Evolutionary conservation across 2,888 invertebrate genomes (phyloP), one percentile per base, ranked within the genome.

Genomic region (Ischnura elegans): DNA sequence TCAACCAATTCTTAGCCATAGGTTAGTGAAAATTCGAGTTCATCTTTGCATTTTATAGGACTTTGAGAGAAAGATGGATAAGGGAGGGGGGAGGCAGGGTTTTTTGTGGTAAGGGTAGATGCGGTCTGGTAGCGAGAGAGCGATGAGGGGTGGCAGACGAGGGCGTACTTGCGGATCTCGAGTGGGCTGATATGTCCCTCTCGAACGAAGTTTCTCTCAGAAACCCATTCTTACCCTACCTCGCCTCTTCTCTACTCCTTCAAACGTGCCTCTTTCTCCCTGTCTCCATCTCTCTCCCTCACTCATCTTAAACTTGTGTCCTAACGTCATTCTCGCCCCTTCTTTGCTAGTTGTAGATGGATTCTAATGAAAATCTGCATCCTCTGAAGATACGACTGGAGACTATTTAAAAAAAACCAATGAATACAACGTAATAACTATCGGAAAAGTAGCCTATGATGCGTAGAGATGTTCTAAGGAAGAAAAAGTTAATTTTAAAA

Each of bases 131-230:
- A 10, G 51, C n/a, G n/a, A n/a, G n/a, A n/a, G n/a, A n/a, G n/a
- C n/a, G n/a, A n/a, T n/a, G 61, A 3, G 61, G 21, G 61, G 61
- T 4, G 47, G 16, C 47, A 10, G 76, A n/a, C 16, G 2, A 25
- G 76, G 10, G 76, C 36, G 76, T 13, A 13, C 76, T 76, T 76
- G 36, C 36, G 76, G 36, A n/a, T n/a, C 76, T 76, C 76, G 76
- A 76, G 76, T 76, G 76, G 36, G 76, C n/a, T 36, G 76, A 76
- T 76, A 76, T 76, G 76, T 76, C 76, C 76, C 76, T 76, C 76
- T 76, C 36, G 76, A 76, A 36, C 76, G 2, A 36, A 36, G 76
- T 76, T 76, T 36, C 76, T 8, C 76, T 36, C 29, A 29, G 76
- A 76, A 36, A 21, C 76, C 36, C 76, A 3, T 16, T 16, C 29